Evolutionary conservation across 2,888 invertebrate species (phyloP).

Genomic region (Sinotaia quadrata): DNA sequence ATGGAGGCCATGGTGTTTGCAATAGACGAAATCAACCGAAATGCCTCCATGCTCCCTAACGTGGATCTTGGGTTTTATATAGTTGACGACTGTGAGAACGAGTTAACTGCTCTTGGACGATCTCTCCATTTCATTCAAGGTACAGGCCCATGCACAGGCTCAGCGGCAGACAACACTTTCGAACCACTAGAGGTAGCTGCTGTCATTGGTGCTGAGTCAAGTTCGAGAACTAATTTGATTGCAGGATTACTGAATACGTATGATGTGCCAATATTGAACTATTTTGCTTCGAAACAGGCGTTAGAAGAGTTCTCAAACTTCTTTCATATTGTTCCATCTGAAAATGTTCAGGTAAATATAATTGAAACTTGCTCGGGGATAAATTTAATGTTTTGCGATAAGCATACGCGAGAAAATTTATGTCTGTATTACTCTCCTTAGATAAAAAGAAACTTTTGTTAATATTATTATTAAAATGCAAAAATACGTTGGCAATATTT

Average conservation of each 20-base stretch:
- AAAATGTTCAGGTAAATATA: slow-evolving; percentile 42
- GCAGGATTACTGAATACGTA: slow-evolving; percentile 45
- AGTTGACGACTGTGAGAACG: slow-evolving; percentile 57
- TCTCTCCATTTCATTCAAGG: slow-evolving; percentile 50
- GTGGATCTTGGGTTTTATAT: slow-evolving; percentile 51
- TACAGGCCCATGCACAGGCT: not conserved
- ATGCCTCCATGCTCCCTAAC: slow-evolving; percentile 42
- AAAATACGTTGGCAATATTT: too few relatives aligned
- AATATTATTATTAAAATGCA: too few relatives aligned
- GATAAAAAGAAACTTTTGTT: too few relatives aligned
- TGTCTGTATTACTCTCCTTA: too few relatives aligned
- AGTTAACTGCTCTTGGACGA: slow-evolving; percentile 50
- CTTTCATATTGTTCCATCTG: slow-evolving; percentile 44
- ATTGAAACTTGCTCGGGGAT: too few relatives aligned
- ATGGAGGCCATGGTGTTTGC: slow-evolving; percentile 56
- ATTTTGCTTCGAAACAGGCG: slow-evolving; percentile 42
- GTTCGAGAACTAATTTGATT: slow-evolving; percentile 42
- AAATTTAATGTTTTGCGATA: too few relatives aligned
- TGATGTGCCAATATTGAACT: slow-evolving; percentile 46
- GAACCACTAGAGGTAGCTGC: too few relatives aligned
- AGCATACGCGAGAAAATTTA: too few relatives aligned
- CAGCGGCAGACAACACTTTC: not conserved
- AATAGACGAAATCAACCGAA: slow-evolving; percentile 49
- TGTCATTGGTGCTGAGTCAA: slow-evolving; percentile 47
- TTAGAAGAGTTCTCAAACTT: slow-evolving; percentile 46